Percentiles rank a stretch among this genome's conserved stretches.
These are phyloP conservation scores for Ctenosaura bakeri DNA, from an alignment of 2,797 vertebrate species.

Conservation along the genomic window DNA sequence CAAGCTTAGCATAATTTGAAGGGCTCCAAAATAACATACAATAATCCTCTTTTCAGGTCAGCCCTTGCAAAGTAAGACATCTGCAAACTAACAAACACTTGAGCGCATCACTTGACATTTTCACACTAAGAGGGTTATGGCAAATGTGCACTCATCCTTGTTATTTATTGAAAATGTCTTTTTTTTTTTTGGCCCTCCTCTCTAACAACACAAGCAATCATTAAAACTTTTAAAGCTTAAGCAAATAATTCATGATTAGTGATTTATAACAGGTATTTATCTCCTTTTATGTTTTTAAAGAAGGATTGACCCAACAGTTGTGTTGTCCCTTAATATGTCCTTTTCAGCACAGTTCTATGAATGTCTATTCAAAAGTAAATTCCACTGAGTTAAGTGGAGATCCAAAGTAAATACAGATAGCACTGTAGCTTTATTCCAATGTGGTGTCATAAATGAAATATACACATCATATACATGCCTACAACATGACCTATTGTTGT, in stretches of 20 bases:
- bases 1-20: constrained; percentile 32
- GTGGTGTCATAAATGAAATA: not conserved
- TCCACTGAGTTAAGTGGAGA: not conserved
- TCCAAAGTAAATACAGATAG: not conserved
- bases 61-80: constrained; percentile 26
- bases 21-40: constrained; percentile 24
- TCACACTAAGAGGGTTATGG: constrained; percentile 1
- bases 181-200: constrained; percentile 31
- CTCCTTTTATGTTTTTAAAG: not conserved
- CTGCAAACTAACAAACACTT: constrained; percentile 43
- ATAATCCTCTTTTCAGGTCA: constrained; percentile 39
- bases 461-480: not conserved
- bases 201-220: constrained; percentile 4
- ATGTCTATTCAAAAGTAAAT: not conserved
- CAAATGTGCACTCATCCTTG: constrained; percentile 25
- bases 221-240: constrained; percentile 16
- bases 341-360: not conserved
- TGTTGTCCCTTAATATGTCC: not conserved
- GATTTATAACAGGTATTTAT: constrained; percentile 13
- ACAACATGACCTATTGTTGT: not conserved
- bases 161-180: constrained; percentile 32
- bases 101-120: constrained; percentile 39
- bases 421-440: not conserved
- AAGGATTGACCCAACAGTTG: not conserved
- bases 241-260: constrained; percentile 28